Evolutionary conservation across 2,113 vertebrate species (phyloP), one percentile per base, ranked within the genome.

Genomic region (Tupaia chinensis): DNA sequence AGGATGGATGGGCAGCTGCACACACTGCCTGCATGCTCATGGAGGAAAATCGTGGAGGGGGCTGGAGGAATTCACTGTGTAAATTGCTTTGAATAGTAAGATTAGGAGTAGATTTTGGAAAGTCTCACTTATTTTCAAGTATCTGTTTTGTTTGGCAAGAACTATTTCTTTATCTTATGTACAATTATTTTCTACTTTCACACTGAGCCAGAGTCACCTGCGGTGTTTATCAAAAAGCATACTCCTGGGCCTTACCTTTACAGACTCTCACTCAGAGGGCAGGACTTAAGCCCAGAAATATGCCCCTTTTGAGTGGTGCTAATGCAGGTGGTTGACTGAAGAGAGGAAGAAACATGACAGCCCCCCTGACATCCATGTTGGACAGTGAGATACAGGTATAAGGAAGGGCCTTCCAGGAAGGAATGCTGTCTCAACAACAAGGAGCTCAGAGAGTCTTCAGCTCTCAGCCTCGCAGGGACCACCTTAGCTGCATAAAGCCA

Each of bases 11-110:
- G 78, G 65, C 53, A 74, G 56, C 20, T 2, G 11, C 27, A 56
- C 73, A 85, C 17, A 84, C 78, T 16, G 23, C 23, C 77, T 69
- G 73, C 17, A 1, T 61, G 25, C 63, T 82, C 60, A 32, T 4
- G 7, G 56, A 80, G 14, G 78, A 54, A 86, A 87, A 54, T 72
- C 19, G 1, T 22, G 23, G 29, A 69, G 23, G 65, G 54, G 29
- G 15, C 29, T 25, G 15, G 20, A 87, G 61, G 17, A 88, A 93
- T 93, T 84, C 77, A 79, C 34, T 91, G 84, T 91, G 80, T 89
- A 85, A 76, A 83, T 94, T 74, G 82, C 25, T 73, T 20, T 34
- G 66, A 94, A n/a, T 5, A 1, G 81, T 66, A 9, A 58, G 78
- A 69, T 92, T 68, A 85, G 23, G 60, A 87, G 27, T 60, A 84